These are phyloP conservation scores for Pterostichus madidus DNA, from an alignment of 2,888 invertebrate genomes.

Conservation along the genomic window DNA sequence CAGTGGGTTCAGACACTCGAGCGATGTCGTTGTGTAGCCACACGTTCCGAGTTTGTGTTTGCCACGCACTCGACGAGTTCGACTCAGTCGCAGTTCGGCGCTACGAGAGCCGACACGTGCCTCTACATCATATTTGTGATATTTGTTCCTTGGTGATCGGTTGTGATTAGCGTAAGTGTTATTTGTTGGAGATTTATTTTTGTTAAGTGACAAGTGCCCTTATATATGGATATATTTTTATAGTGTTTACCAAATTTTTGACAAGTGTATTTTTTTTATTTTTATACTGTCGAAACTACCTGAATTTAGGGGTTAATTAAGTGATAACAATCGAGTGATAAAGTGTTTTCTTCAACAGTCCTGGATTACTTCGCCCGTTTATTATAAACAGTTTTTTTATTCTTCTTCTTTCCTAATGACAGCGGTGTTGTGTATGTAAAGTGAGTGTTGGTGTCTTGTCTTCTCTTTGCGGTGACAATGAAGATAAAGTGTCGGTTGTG, in stretches of 20 bases:
- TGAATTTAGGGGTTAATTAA: not conserved
- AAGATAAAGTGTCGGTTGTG: conserved; percentile 63
- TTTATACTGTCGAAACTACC: not conserved
- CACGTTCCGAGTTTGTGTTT: conserved; percentile 16
- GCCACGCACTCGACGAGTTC: conserved; percentile 16
- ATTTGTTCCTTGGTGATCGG: conserved; percentile 29
- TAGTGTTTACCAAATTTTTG: conserved; percentile 7
- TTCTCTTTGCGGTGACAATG: conserved; percentile 36
- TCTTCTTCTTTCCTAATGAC: too few relatives aligned
- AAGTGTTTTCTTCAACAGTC: too few relatives aligned
- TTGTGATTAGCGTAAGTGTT: conserved; percentile 48
- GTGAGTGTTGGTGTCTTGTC: too few relatives aligned
- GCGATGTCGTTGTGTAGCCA: conserved; percentile 35
- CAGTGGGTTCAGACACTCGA: conserved; percentile 15
- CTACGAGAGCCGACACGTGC: not conserved
- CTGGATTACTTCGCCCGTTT: too few relatives aligned
- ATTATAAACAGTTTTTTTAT: too few relatives aligned
- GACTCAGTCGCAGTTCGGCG: conserved; percentile 12
- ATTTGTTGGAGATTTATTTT: conserved; percentile 6
- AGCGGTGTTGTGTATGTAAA: too few relatives aligned
- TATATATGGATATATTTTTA: conserved; percentile 2
- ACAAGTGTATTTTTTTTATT: too few relatives aligned
- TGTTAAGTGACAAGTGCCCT: conserved; percentile 17
- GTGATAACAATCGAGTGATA: not conserved
- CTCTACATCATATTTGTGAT: conserved; percentile 8